These are phyloP conservation scores for Cyanoderma ruficeps DNA, from an alignment of 2,113 vertebrate genomes.

Conservation along the genomic window DNA sequence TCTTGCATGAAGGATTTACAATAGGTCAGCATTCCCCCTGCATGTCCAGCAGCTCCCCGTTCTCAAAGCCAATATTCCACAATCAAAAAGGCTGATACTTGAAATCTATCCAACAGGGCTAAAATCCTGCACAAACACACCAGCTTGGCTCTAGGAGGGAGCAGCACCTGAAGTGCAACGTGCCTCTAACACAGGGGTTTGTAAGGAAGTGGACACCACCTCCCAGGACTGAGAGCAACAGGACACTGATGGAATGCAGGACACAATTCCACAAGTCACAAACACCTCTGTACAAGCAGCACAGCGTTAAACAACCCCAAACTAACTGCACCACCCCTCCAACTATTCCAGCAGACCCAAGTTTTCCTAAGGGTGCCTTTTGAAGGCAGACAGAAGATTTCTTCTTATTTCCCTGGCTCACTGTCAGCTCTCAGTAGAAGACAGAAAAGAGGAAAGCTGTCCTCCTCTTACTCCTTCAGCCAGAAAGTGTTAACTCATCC, in stretches of 20 bases:
- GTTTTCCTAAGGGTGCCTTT: background rate
- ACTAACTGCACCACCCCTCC: background rate
- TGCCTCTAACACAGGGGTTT: background rate
- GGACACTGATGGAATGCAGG: background rate
- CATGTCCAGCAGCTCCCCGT: background rate
- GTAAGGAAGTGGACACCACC: background rate
- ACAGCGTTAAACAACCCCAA: background rate
- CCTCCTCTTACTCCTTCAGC: background rate
- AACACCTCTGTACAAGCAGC: background rate
- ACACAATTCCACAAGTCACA: background rate
- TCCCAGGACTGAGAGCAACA: background rate
- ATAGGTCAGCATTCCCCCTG: background rate
- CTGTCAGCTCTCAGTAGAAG: background rate
- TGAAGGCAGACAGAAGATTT: background rate
- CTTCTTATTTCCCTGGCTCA: background rate
- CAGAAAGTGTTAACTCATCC: background rate
- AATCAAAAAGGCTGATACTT: background rate
- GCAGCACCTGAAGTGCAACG: background rate
- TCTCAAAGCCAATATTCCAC: background rate
- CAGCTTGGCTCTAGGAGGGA: background rate
- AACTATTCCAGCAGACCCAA: background rate
- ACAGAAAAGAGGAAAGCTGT: background rate
- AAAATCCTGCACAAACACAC: background rate
- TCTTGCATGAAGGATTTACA: background rate
- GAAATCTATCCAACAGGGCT: background rate